Evolutionary conservation across 1,140 invertebrate genomes (phyloP).

Genomic region (Macrobrachium nipponense): DNA sequence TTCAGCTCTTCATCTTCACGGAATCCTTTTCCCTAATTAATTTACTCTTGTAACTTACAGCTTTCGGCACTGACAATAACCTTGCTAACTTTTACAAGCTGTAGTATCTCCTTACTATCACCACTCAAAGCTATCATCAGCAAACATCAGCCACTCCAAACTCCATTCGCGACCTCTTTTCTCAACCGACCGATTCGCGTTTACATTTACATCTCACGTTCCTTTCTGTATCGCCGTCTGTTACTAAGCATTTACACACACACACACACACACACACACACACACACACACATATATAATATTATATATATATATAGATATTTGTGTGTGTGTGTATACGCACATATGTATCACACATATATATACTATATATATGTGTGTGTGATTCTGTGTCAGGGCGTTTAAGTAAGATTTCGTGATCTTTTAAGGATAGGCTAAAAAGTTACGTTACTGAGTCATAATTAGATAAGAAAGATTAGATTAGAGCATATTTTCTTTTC

Average conservation of each 20-base stretch:
- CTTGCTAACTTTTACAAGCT: background rate
- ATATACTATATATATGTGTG: background rate
- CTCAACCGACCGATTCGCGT: background rate
- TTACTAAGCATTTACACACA: too few relatives aligned
- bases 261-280: background rate
- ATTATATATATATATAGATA: background rate
- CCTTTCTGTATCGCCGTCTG: too few relatives aligned
- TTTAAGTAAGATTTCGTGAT: too few relatives aligned
- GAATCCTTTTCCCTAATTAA: background rate
- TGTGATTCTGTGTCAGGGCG: background rate
- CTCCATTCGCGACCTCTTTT: background rate
- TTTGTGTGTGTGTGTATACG: background rate
- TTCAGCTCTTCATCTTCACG: background rate
- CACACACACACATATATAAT: background rate
- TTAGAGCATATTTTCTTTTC: too few relatives aligned
- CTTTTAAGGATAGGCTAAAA: too few relatives aligned
- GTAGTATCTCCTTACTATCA: background rate
- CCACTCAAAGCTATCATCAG: background rate
- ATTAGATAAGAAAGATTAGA: too few relatives aligned
- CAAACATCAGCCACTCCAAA: background rate
- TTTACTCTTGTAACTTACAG: background rate
- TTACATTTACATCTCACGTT: background rate
- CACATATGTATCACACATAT: too few relatives aligned
- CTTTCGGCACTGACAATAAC: too few relatives aligned
- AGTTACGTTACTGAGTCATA: too few relatives aligned